These are phyloP conservation scores for Desoria tigrina DNA, from an alignment of 2,888 invertebrate species.

Conservation along the genomic window DNA sequence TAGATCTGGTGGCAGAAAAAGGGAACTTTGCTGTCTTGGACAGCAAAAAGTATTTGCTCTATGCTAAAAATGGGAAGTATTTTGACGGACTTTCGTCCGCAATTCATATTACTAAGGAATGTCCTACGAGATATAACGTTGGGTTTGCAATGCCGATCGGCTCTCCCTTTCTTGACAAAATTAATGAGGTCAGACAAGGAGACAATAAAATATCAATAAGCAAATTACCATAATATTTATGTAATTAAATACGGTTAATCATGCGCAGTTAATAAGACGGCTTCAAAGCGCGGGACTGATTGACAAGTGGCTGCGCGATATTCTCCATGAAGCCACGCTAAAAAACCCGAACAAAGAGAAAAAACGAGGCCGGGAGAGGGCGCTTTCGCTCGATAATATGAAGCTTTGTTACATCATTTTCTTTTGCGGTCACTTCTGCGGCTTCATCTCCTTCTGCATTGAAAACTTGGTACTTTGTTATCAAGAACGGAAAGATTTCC, in stretches of 20 bases:
- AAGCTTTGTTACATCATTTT: constrained; percentile 48
- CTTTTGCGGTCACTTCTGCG: constrained; percentile 33
- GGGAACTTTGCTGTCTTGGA: constrained; percentile 52
- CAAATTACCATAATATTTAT: background rate
- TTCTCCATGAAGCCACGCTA: constrained; percentile 57
- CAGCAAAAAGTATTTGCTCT: constrained; percentile 47
- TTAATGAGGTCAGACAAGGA: constrained; percentile 42
- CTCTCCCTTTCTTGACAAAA: constrained; percentile 49
- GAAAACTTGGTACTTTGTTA: constrained; percentile 23
- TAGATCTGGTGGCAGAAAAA: constrained; percentile 47
- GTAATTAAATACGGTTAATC: background rate
- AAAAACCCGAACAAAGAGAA: constrained; percentile 41
- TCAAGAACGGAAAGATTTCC: constrained; percentile 13
- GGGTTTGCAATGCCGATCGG: constrained; percentile 51
- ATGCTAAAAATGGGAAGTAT: constrained; percentile 45
- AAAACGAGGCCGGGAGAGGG: constrained; percentile 23
- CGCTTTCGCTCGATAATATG: constrained; percentile 44
- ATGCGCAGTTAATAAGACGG: constrained; percentile 62
- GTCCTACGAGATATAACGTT: constrained; percentile 52
- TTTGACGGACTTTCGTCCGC: constrained; percentile 47
- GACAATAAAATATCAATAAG: background rate
- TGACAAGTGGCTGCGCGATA: constrained; percentile 95
- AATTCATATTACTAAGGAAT: constrained; percentile 49
- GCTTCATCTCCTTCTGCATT: constrained; percentile 23
- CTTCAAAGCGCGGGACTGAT: constrained; percentile 79